These are phyloP conservation scores for Corythoichthys haematopterus DNA, from an alignment of 2,113 vertebrate genomes.

Conservation along the genomic window DNA sequence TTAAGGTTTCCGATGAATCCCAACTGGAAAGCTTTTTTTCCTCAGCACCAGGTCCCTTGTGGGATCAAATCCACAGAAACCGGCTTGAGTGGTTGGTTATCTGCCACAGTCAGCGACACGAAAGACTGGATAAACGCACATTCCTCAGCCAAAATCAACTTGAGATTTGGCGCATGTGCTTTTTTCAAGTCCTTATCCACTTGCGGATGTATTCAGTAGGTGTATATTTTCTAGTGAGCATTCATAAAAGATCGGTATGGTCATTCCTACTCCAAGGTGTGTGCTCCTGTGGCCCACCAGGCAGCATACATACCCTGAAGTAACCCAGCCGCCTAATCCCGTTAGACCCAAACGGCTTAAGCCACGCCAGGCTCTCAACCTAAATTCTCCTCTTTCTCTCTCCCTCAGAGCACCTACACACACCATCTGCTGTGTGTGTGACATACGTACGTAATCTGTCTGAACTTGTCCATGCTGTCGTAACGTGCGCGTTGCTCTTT, in stretches of 20 bases:
- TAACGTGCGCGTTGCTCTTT: background rate
- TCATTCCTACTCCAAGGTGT: slow-evolving; percentile 1
- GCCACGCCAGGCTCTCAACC: slow-evolving; percentile 48
- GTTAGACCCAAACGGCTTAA: slow-evolving; percentile 63
- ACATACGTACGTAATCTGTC: slow-evolving; percentile 33
- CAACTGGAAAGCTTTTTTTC: slow-evolving; percentile 14
- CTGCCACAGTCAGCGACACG: slow-evolving; percentile 15
- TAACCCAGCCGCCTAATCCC: slow-evolving; percentile 64
- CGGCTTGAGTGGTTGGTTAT: slow-evolving; percentile 7
- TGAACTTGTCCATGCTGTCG: slow-evolving; percentile 17
- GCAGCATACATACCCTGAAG: slow-evolving; percentile 46
- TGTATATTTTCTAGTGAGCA: background rate
- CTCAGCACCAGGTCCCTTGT: background rate
- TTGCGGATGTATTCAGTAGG: background rate
- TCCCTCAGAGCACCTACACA: slow-evolving; percentile 27
- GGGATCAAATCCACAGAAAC: slow-evolving; percentile 10
- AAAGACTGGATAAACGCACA: slow-evolving; percentile 10
- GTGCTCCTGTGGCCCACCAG: slow-evolving; percentile 25
- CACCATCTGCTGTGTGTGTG: slow-evolving; percentile 47
- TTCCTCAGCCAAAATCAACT: slow-evolving; percentile 12
- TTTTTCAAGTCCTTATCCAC: slow-evolving; percentile 15
- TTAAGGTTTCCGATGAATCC: slow-evolving; percentile 20
- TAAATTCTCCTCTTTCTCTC: slow-evolving; percentile 49
- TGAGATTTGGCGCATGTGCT: slow-evolving; percentile 6
- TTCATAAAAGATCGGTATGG: slow-evolving; percentile 18